Percentiles rank a stretch among this genome's conserved stretches.
phyloP scores from a whole-genome alignment of 2,113 vertebrate species.

The Pica pica region DNA sequence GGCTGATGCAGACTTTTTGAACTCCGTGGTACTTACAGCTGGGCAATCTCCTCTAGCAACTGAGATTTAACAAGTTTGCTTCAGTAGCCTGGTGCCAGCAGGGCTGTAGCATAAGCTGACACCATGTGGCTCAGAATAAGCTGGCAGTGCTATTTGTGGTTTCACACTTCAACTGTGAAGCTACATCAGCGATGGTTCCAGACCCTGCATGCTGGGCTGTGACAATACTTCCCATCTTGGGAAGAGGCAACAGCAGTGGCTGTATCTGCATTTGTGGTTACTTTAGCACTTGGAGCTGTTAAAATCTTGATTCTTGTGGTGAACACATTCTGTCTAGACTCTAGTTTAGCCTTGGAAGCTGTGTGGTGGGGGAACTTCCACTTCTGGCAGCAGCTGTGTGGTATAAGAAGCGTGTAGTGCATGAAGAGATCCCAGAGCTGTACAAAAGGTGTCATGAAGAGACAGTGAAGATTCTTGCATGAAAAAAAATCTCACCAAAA shows the following conservation, averaged over 20 bases:
- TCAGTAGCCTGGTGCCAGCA: background rate
- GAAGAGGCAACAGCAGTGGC: background rate
- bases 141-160: constrained; percentile 9
- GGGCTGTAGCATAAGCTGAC: background rate
- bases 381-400: background rate
- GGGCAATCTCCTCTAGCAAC: background rate
- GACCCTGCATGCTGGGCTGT: background rate
- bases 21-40: background rate
- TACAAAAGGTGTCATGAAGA: background rate
- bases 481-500: background rate
- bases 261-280: background rate
- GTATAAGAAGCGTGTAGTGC: background rate
- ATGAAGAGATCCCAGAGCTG: background rate
- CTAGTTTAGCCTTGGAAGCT: background rate
- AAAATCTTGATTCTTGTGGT: background rate
- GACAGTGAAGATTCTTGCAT: background rate
- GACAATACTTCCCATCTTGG: background rate
- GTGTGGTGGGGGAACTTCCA: background rate
- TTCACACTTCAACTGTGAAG: constrained; percentile 24
- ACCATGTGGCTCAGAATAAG: background rate
- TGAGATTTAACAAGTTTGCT: background rate
- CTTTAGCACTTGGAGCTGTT: background rate
- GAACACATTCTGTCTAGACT: background rate
- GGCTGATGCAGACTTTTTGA: background rate
- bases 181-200: background rate